Conservation (phyloP, 2,888 invertebrate genomes). For the Orchesella flavescens region DNA sequence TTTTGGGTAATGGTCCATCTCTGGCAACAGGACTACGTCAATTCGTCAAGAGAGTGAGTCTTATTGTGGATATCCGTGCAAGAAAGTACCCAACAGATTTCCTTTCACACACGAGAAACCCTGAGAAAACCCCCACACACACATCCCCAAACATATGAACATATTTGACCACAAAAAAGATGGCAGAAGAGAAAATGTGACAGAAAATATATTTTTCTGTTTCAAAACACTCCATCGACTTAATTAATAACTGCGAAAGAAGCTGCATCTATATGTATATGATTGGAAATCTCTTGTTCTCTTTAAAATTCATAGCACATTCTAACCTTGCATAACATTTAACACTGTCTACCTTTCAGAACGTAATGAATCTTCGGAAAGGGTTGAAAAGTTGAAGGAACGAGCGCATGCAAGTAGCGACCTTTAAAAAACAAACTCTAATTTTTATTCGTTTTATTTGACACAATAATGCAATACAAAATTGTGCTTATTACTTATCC, state of each 20-base stretch:
- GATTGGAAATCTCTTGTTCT: background rate
- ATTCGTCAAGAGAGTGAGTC: background rate
- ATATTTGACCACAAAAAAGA: no score
- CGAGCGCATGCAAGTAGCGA: background rate
- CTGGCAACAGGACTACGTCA: background rate
- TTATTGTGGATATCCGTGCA: no score
- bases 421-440: no score
- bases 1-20: constrained; percentile 39
- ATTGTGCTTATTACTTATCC: no score
- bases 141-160: no score
- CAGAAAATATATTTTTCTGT: background rate
- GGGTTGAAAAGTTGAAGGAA: background rate
- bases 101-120: no score
- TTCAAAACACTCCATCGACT: background rate
- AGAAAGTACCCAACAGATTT: no score
- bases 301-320: constrained; percentile 10
- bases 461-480: background rate
- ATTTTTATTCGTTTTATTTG: background rate
- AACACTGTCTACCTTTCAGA: constrained; percentile 14
- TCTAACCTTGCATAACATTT: constrained; percentile 9
- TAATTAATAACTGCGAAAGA: no score
- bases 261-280: background rate
- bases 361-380: background rate
- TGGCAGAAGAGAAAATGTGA: no score
- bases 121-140: no score